Conservation (phyloP, 2,113 vertebrate species). For the Serinus canaria region DNA sequence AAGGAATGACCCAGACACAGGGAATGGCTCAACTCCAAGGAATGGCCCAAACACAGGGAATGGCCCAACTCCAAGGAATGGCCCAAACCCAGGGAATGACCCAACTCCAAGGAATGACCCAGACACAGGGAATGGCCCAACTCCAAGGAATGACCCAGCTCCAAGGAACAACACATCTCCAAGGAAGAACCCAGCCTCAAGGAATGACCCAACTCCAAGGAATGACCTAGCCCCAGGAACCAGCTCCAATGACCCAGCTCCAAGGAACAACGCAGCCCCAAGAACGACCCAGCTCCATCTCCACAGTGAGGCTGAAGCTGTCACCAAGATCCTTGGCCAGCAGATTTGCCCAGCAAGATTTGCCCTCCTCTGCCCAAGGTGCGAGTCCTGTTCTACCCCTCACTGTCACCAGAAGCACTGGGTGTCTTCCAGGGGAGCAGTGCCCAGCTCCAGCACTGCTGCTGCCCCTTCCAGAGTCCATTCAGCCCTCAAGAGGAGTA, state of each 20-base stretch:
- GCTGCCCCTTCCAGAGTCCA: not conserved
- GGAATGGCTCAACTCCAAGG: not conserved
- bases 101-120: not conserved
- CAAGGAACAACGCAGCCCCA: not conserved
- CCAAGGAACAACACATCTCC: not conserved
- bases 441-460: not conserved
- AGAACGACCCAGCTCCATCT: not conserved
- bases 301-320: not conserved
- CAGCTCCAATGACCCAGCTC: not conserved
- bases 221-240: not conserved
- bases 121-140: not conserved
- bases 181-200: not conserved
- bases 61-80: fast-evolving
- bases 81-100: not conserved
- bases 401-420: not conserved
- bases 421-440: not conserved
- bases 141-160: not conserved
- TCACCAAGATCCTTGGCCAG: not conserved
- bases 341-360: not conserved
- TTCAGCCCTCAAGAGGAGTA: not conserved
- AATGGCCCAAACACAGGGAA: fast-evolving
- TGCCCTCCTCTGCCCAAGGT: not conserved
- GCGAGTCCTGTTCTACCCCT: not conserved
- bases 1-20: not conserved
- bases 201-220: not conserved